Evolutionary conservation across 2,888 invertebrate genomes (phyloP), one percentile per base, ranked within the genome.

Genomic region (Nomada ferruginata): DNA sequence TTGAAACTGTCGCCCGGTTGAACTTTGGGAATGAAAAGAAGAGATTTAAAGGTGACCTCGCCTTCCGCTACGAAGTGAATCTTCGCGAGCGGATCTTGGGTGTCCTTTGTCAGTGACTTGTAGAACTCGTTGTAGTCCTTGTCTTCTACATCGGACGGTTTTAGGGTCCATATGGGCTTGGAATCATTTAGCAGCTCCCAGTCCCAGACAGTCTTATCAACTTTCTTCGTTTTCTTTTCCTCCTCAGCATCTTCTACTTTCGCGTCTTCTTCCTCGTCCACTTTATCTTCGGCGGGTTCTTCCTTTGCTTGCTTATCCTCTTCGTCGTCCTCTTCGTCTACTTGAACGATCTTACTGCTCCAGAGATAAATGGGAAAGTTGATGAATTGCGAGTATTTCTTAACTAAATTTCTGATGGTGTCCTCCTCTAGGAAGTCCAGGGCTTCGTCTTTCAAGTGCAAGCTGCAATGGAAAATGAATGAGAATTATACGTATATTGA

Each of bases 301-400:
- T 76, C 76, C 78, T 96, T 96, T 89, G 96, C 97, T 26, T 96
- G 97, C 88, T 95, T 94, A n/a, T 94, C 95, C 64, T 95, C 95
- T n/a, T 95, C 95, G n/a, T 95, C 95, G 69, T 95, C 94, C 59
- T 95, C 94, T 57, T 95, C 95, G 20, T 95, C 95, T 44, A 95
- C 95, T 91, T 93, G 89, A 4, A 93, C 69, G 4, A 90, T 91
- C 92, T 96, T 96, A 91, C 96, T 96, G 61, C 97, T 96, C 99
- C 99, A 99, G 94, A 99, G 94, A 94, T 97, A 97, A 93, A 99
- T 99, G 82, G 98, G 98, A 96, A 99, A 99, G 94, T 99, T 99
- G 94, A 99, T 99, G 94, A 99, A 99, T 95, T 99, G 99, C 7
- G 99, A 99, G 95, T 99, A 99, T 94, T 99, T 99, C 94, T 97